Evolutionary conservation across 2,113 vertebrate genomes (phyloP).

Genomic region (Tautogolabrus adspersus): DNA sequence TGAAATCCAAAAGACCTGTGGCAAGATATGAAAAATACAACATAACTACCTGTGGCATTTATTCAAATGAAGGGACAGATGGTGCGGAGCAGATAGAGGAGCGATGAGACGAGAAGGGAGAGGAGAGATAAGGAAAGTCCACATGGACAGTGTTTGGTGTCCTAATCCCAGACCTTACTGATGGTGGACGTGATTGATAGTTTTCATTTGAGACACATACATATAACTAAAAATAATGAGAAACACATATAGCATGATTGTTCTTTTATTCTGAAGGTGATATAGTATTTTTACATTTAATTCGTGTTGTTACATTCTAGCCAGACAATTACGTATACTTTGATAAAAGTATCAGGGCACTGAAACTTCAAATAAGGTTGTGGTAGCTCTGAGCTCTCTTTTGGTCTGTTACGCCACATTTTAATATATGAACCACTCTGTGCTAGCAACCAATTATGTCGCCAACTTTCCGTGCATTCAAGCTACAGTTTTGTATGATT

Average conservation of each 20-base stretch:
- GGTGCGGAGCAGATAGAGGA: constrained; percentile 43
- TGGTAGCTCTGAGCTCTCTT: neutral
- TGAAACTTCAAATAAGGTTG: no score
- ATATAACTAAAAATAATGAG: no score
- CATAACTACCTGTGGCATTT: constrained; percentile 61
- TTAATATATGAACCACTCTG: neutral
- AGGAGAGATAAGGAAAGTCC: constrained; percentile 46
- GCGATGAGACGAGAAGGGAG: constrained; percentile 22
- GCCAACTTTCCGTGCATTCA: neutral
- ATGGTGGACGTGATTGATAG: neutral
- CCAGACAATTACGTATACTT: no score
- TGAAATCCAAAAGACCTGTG: constrained; percentile 48
- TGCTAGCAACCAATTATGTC: neutral
- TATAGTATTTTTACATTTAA: no score
- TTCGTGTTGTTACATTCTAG: no score
- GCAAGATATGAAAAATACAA: constrained; percentile 45
- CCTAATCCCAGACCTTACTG: constrained; percentile 32
- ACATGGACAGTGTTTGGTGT: constrained; percentile 15
- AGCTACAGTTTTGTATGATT: no score
- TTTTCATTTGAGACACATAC: neutral
- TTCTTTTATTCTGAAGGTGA: no score
- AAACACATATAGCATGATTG: no score
- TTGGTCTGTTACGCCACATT: neutral
- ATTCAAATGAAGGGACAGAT: constrained; percentile 66
- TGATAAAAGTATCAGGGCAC: no score